Percentiles rank a stretch among this genome's conserved stretches.
Conservation (phyloP, 2,113 vertebrate genomes). For the Odontesthes bonariensis region DNA sequence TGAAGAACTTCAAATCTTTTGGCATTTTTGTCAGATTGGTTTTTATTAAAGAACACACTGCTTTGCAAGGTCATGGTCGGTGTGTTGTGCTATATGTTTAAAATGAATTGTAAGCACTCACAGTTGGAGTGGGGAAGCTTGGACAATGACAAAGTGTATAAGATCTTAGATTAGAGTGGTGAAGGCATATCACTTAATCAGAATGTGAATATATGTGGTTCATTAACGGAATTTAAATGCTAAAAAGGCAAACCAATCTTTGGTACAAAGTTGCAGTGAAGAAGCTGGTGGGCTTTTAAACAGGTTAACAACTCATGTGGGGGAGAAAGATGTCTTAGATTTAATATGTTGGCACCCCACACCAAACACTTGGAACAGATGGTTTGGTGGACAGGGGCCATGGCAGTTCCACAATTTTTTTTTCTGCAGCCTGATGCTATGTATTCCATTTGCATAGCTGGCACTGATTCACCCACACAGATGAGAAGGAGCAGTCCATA, state of each 20-base stretch:
- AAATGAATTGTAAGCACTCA: conserved; percentile 14
- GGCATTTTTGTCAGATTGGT: too few relatives aligned
- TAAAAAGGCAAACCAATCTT: neutral
- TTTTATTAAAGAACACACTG: conserved; percentile 22
- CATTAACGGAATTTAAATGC: neutral
- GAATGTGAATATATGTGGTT: neutral
- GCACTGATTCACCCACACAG: conserved; percentile 20
- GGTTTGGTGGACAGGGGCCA: conserved; percentile 41
- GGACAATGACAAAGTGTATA: conserved; percentile 18
- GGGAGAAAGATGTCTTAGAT: conserved; percentile 6
- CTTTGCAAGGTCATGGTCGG: neutral
- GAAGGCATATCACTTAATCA: neutral
- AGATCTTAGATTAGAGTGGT: conserved; percentile 11
- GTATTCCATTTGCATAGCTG: conserved; percentile 48
- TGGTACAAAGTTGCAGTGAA: neutral
- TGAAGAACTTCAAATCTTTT: too few relatives aligned
- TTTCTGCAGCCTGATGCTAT: conserved; percentile 29
- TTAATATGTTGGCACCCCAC: conserved; percentile 32
- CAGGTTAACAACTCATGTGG: conserved; percentile 24
- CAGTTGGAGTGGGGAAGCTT: neutral
- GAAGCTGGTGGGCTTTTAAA: conserved; percentile 38
- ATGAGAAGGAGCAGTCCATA: conserved; percentile 1
- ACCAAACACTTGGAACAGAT: conserved; percentile 56
- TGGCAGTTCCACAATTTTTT: conserved; percentile 31
- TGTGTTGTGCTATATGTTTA: neutral